Base-by-base conservation (phyloP, 1,140 invertebrate species). In the Pantala flavescens region DNA sequence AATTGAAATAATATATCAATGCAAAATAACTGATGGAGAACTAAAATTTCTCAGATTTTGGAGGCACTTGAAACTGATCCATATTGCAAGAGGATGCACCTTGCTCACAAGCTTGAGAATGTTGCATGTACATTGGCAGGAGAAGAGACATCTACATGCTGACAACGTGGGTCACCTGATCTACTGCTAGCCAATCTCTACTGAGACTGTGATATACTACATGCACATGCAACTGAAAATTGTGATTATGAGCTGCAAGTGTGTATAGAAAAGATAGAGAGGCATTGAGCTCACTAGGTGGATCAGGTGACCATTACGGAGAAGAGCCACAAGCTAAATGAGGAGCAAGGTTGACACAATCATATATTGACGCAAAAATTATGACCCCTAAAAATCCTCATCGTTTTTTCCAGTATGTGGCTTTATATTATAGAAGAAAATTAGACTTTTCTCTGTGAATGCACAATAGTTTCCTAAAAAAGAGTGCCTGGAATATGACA, bases 121-220 rank as follows among this genome's bases (percentile, higher is more conserved):
- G 93, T 96, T 78, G 92, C 92, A 73, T 94, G 91, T 83, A 96
- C 92, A 75, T 87, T 96, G 78, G 93, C 94, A 83, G 93, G 93
- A 75, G 92, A 93, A 81, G 82, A 86, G 77, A 84, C 82, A 21
- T 84, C 84, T 73, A 83, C 83, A 75, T 86, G 86, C 85, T 86
- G 84, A 85, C 84, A 82, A 77, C 79, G 78, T 78, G 78, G 80
- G 84, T 84, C 83, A 84, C 83, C 83, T 84, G 83, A 84, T 82
- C 83, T 78, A 77, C 77, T 82, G 79, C 79, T 83, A 79, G 80
- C 80, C 77, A 77, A 77, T 72, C 77, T 75, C 24, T 73, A 74
- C 74, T 74, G 49, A 63, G 49, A 63, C 49, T 63, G 49, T 63
- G 49, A 63, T 63, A 63, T 63, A 12, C 49, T 63, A 63, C 49